phyloP scores from a whole-genome alignment of 2,888 invertebrate species.

The Cyaniris semiargus region DNA sequence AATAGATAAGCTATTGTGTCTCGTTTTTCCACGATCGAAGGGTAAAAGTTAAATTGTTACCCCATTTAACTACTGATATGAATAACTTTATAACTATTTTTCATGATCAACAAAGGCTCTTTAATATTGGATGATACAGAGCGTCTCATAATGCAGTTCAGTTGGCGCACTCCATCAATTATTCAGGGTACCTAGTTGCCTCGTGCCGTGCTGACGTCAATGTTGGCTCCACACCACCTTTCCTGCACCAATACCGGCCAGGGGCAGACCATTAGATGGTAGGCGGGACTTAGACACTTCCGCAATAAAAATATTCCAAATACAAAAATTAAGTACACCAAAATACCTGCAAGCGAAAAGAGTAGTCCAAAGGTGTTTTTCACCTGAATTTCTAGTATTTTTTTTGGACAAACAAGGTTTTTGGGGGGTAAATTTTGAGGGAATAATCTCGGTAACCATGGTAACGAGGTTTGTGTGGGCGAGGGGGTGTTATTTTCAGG shows the following conservation, averaged over 20 bases:
- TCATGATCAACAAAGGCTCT: slow-evolving; percentile 33
- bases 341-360: neutral
- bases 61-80: too few relatives aligned
- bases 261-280: slow-evolving; percentile 47
- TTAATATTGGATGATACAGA: neutral
- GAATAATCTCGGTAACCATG: slow-evolving; percentile 59
- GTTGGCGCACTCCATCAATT: neutral
- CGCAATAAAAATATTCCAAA: neutral
- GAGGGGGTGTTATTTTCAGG: slow-evolving; percentile 74
- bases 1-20: too few relatives aligned
- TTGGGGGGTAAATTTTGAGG: slow-evolving; percentile 45
- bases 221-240: slow-evolving; percentile 46
- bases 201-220: slow-evolving; percentile 44
- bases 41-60: too few relatives aligned
- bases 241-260: slow-evolving; percentile 36
- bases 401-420: slow-evolving; percentile 13
- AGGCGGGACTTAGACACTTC: slow-evolving; percentile 18
- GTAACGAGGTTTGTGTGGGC: slow-evolving; percentile 66
- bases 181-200: slow-evolving; percentile 21
- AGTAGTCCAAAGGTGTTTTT: neutral
- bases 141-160: slow-evolving; percentile 8
- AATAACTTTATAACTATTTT: neutral
- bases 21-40: too few relatives aligned
- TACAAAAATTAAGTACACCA: neutral
- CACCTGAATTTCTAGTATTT: neutral